These are phyloP conservation scores for Barnardius zonarius DNA, from an alignment of 2,113 vertebrate genomes.

Conservation along the genomic window DNA sequence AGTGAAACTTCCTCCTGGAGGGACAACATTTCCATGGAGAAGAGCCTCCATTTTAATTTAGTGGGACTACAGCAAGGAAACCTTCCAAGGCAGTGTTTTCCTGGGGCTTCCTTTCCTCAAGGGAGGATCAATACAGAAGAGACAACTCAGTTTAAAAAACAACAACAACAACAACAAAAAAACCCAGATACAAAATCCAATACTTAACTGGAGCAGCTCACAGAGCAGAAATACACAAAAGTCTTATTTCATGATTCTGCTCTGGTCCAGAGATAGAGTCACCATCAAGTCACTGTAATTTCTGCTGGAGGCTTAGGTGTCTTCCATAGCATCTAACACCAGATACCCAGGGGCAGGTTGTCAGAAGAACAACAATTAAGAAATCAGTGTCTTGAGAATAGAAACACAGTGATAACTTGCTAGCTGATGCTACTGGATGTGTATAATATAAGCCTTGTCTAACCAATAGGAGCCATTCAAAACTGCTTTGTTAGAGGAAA, in stretches of 20 bases:
- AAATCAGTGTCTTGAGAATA: neutral
- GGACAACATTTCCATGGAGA: neutral
- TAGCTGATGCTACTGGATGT: neutral
- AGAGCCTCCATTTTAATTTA: neutral
- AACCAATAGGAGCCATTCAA: neutral
- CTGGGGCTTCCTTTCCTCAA: neutral
- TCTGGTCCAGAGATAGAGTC: neutral
- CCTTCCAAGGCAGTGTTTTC: neutral
- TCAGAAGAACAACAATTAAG: neutral
- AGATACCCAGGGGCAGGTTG: neutral
- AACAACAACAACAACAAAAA: neutral
- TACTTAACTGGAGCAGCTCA: neutral
- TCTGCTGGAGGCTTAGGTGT: neutral
- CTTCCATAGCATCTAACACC: neutral
- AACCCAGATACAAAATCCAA: neutral
- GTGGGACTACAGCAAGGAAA: neutral
- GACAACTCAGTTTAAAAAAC: neutral
- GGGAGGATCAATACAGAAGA: neutral
- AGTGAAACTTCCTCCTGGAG: neutral
- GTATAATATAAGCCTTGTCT: neutral
- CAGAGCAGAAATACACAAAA: neutral
- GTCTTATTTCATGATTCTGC: neutral
- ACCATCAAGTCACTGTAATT: neutral
- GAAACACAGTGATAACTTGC: neutral
- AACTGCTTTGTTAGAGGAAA: neutral